Evolutionary conservation across 1,140 invertebrate species (phyloP).

Genomic region (Zaprionus nigranus): DNA sequence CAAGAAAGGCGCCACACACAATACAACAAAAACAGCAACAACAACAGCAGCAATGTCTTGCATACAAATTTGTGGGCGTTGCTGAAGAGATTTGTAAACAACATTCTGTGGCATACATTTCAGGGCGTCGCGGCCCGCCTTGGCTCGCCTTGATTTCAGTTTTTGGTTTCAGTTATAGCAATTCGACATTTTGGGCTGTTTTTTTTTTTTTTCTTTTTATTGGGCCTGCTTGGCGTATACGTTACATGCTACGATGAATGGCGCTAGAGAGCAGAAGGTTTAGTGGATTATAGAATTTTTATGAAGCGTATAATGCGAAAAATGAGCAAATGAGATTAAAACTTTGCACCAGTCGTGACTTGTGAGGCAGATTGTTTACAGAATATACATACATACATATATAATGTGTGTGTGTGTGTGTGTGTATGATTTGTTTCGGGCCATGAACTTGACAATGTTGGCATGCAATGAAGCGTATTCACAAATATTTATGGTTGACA

Average conservation of each 20-base stretch:
- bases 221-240: constrained; percentile 56
- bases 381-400: neutral
- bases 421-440: neutral
- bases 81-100: constrained; percentile 83
- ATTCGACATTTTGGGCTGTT: constrained; percentile 40
- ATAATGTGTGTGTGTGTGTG: constrained; percentile 19
- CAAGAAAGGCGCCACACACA: constrained; percentile 26
- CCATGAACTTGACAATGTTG: constrained; percentile 55
- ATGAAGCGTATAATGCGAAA: constrained; percentile 73
- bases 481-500: constrained; percentile 72
- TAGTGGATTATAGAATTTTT: constrained; percentile 70
- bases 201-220: constrained; percentile 43
- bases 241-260: constrained; percentile 45
- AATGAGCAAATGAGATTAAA: constrained; percentile 78
- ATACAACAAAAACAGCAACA: constrained; percentile 56
- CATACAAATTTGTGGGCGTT: constrained; percentile 80
- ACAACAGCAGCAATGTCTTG: constrained; percentile 72
- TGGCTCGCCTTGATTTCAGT: constrained; percentile 38
- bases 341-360: constrained; percentile 25
- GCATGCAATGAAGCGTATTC: constrained; percentile 60
- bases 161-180: constrained; percentile 48
- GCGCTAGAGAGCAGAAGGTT: constrained; percentile 45
- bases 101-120: constrained; percentile 79
- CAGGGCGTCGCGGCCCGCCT: constrained; percentile 39
- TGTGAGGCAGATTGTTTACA: neutral